Conservation (phyloP, 2,888 invertebrate genomes). For the Patella ulyssiponensis region DNA sequence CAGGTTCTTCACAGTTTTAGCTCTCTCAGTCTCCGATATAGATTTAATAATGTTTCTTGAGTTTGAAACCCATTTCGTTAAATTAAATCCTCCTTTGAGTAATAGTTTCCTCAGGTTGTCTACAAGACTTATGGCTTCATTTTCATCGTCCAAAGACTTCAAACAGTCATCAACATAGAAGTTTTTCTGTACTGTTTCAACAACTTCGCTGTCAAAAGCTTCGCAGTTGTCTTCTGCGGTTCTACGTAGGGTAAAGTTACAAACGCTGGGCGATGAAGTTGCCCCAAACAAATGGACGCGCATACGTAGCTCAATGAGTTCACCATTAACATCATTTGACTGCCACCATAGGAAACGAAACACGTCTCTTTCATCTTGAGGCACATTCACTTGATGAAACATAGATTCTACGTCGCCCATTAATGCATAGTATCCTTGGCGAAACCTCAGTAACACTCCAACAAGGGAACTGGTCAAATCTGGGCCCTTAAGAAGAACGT, state of each 20-base stretch:
- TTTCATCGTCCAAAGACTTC: constrained; percentile 6
- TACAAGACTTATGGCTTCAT: not conserved
- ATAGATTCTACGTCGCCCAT: constrained; percentile 35
- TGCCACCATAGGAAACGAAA: constrained; percentile 30
- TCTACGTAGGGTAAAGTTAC: not conserved
- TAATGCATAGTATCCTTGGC: constrained; percentile 28
- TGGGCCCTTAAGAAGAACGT: constrained; percentile 30
- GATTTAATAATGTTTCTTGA: constrained; percentile 33
- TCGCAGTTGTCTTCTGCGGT: not conserved
- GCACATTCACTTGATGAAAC: constrained; percentile 34
- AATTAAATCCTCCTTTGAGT: constrained; percentile 29
- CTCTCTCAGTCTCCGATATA: constrained; percentile 35
- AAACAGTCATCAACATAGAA: constrained; percentile 21
- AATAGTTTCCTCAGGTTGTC: constrained; percentile 1
- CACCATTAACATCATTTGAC: not conserved
- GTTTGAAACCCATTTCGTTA: constrained; percentile 42
- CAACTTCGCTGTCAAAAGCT: not conserved
- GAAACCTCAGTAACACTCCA: constrained; percentile 35
- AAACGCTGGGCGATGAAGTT: not conserved
- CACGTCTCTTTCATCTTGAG: constrained; percentile 26
- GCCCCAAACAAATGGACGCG: constrained; percentile 10
- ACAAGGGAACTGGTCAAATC: constrained; percentile 32
- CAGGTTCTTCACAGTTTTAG: constrained; percentile 12
- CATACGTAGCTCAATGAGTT: constrained; percentile 20
- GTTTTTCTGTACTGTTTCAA: constrained; percentile 5